phyloP scores from a whole-genome alignment of 2,797 vertebrate species.

The Epinephelus awoara region DNA sequence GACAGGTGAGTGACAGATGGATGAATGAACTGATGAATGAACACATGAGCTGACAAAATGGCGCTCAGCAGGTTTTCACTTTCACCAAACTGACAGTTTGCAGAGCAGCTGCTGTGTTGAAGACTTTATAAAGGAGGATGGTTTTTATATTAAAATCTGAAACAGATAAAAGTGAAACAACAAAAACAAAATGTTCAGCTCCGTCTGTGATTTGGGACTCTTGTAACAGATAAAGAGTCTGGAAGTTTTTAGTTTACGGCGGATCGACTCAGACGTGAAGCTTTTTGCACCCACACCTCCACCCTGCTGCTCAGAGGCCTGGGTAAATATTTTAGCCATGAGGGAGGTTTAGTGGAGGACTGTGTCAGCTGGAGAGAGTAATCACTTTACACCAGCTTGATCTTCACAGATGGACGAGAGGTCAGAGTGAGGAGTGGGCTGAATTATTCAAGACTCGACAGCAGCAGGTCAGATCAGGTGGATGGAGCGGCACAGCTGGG shows the following conservation, averaged over 20 bases:
- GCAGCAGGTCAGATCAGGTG: slow-evolving; percentile 37
- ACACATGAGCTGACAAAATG: background rate
- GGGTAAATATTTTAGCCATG: too few species aligned
- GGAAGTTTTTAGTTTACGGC: background rate
- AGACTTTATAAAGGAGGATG: too few species aligned
- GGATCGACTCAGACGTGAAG: background rate
- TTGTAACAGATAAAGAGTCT: background rate
- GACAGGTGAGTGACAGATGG: slow-evolving; percentile 86
- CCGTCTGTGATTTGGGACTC: background rate
- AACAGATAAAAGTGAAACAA: too few species aligned
- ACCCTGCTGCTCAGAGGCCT: background rate
- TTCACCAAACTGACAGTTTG: too few species aligned
- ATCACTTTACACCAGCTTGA: slow-evolving; percentile 51
- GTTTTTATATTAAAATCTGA: too few species aligned
- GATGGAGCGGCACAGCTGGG: slow-evolving; percentile 1
- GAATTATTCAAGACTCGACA: slow-evolving; percentile 32
- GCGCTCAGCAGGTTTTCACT: too few species aligned
- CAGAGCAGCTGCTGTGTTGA: too few species aligned
- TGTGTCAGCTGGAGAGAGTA: slow-evolving; percentile 3
- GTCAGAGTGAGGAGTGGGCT: slow-evolving; percentile 14
- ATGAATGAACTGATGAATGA: background rate
- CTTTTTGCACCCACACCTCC: slow-evolving; percentile 51
- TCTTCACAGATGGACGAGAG: slow-evolving; percentile 41
- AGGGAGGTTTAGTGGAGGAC: too few species aligned
- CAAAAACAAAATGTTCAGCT: too few species aligned